A percentile compares a stretch with the other conserved stretches of the same genome.
Conservation (phyloP, 1,140 invertebrate species). For the Drosophila rhopaloa region DNA sequence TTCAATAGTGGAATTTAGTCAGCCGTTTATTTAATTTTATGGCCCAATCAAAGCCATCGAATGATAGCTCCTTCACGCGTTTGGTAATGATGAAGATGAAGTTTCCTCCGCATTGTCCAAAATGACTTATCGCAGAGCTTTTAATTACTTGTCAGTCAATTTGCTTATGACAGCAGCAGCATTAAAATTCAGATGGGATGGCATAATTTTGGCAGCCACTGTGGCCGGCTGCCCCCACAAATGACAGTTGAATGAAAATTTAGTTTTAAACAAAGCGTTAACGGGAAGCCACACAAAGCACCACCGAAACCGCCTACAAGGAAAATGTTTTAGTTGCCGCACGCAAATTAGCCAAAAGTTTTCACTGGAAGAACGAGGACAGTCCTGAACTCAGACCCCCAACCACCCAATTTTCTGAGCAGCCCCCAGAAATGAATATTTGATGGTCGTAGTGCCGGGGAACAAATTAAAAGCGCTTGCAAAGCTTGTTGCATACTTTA, state of each 20-base stretch:
- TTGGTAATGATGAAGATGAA: neutral
- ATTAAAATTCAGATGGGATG: conserved; percentile 54
- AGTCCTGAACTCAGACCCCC: conserved; percentile 43
- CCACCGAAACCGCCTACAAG: conserved; percentile 47
- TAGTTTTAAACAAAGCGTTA: conserved; percentile 60
- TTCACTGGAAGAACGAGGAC: conserved; percentile 24
- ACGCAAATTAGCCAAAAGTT: conserved; percentile 77
- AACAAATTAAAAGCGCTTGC: conserved; percentile 72
- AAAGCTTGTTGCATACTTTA: conserved; percentile 81
- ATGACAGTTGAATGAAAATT: conserved; percentile 78
- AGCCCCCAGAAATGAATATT: conserved; percentile 70
- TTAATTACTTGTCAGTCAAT: conserved; percentile 75
- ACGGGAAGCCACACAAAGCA: conserved; percentile 22
- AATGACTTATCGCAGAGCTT: conserved; percentile 28
- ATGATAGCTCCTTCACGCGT: conserved; percentile 1
- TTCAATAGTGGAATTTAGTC: conserved; percentile 77
- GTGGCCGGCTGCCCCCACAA: conserved; percentile 28
- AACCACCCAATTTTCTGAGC: conserved; percentile 3
- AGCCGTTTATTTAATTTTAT: conserved; percentile 79
- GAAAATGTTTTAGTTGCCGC: conserved; percentile 71
- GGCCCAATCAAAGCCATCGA: conserved; percentile 57
- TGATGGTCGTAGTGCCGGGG: conserved; percentile 60
- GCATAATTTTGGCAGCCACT: conserved; percentile 25
- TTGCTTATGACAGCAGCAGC: conserved; percentile 53
- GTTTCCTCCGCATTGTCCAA: neutral